Evolutionary conservation across 1,140 invertebrate species (phyloP).

Genomic region (Cydia pomonella): DNA sequence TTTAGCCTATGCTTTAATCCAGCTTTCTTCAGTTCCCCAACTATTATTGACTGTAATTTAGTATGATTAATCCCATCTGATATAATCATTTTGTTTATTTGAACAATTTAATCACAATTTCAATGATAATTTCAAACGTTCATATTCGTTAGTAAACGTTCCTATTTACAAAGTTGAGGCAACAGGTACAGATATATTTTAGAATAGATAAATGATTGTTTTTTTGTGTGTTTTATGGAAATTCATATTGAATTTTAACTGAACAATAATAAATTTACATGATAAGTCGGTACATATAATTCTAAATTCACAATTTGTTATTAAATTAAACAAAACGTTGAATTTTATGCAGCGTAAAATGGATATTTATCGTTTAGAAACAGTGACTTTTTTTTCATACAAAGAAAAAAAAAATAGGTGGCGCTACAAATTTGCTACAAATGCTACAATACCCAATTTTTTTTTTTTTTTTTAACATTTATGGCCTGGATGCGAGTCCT

Average conservation of each 20-base stretch:
- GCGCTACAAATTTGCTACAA: too few relatives aligned
- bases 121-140: constrained; percentile 41
- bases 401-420: too few relatives aligned
- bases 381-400: too few relatives aligned
- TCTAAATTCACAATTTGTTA: neutral
- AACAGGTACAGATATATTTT: too few relatives aligned
- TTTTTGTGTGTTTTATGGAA: neutral
- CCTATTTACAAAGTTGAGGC: constrained; percentile 32
- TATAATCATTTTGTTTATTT: constrained; percentile 82
- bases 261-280: neutral
- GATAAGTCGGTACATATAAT: neutral
- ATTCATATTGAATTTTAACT: neutral
- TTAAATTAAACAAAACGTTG: neutral
- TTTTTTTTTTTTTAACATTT: too few relatives aligned
- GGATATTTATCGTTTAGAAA: neutral
- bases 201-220: neutral
- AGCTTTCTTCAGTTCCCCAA: constrained; percentile 82
- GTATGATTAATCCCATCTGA: constrained; percentile 84
- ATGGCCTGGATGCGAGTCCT: too few relatives aligned
- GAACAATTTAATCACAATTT: constrained; percentile 37
- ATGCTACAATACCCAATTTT: too few relatives aligned
- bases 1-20: constrained; percentile 85
- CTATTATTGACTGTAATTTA: constrained; percentile 82
- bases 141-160: constrained; percentile 47
- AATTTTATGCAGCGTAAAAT: neutral